Conservation (phyloP, 2,113 vertebrate genomes). For the Engraulis encrasicolus region DNA sequence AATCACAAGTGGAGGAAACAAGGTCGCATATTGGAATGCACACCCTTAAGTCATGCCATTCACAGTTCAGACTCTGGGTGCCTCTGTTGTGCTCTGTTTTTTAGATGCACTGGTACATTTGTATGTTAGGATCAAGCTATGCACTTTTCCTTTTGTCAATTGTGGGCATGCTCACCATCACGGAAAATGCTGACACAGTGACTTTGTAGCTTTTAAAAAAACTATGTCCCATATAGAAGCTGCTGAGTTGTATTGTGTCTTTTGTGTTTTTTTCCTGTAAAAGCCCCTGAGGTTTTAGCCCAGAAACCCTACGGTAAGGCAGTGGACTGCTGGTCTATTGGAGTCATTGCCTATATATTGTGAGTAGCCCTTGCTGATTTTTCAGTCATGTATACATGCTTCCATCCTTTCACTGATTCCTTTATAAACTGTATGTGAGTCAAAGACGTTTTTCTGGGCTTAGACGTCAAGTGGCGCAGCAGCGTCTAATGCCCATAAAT, state of each 20-base stretch:
- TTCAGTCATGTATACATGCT: not conserved
- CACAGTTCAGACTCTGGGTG: not conserved
- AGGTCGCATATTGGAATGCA: too few relatives aligned
- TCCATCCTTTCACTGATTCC: not conserved
- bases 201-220: not conserved
- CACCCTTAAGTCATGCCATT: not conserved
- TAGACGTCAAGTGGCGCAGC: too few relatives aligned
- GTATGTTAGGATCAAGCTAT: too few relatives aligned
- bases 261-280: not conserved
- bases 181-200: not conserved
- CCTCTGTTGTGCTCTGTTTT: not conserved
- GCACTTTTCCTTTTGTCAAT: not conserved
- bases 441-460: too few relatives aligned
- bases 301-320: slow-evolving; percentile 81
- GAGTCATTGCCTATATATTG: slow-evolving; percentile 79
- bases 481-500: too few relatives aligned
- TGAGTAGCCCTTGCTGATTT: slow-evolving; percentile 52
- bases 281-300: slow-evolving; percentile 77
- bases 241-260: not conserved
- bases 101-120: too few relatives aligned
- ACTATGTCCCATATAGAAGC: not conserved
- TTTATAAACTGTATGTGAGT: too few relatives aligned
- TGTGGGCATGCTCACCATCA: not conserved
- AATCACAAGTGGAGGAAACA: too few relatives aligned
- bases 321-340: slow-evolving; percentile 81